These are phyloP conservation scores for Apis dorsata DNA, from an alignment of 1,140 invertebrate genomes.

Conservation along the genomic window DNA sequence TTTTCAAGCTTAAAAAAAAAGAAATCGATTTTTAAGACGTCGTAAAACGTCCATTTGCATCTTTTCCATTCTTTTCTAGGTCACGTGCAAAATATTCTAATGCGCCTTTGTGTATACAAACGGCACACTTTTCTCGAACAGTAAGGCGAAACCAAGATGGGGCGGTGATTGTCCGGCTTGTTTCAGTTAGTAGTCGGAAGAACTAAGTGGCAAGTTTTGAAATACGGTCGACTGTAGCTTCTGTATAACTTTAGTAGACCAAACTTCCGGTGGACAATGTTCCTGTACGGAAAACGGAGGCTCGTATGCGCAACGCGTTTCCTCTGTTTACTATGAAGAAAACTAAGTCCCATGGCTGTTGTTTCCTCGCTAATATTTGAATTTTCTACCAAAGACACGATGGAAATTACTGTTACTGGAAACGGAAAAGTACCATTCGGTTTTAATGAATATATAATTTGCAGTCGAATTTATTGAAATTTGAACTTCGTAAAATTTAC, in stretches of 20 bases:
- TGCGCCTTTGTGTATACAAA: conserved; percentile 39
- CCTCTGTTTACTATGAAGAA: conserved; percentile 37
- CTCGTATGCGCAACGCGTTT: conserved; percentile 26
- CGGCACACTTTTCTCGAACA: conserved; percentile 38
- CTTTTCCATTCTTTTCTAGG: conserved; percentile 31
- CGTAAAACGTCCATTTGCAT: not conserved
- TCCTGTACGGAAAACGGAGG: not conserved
- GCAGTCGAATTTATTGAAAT: not conserved
- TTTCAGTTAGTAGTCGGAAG: conserved; percentile 22
- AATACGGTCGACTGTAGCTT: conserved; percentile 58
- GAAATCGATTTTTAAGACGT: not conserved
- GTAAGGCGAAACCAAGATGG: not conserved
- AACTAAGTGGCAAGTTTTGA: conserved; percentile 72
- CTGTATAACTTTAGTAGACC: conserved; percentile 37
- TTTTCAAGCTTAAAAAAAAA: not conserved
- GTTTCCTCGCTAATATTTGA: conserved; percentile 38
- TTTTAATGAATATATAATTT: not conserved
- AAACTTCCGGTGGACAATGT: conserved; percentile 41
- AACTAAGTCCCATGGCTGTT: conserved; percentile 8
- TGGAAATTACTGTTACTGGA: not conserved
- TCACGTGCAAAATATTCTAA: conserved; percentile 56
- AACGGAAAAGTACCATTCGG: too few relatives aligned
- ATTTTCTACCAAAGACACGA: not conserved
- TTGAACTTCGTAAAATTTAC: too few relatives aligned
- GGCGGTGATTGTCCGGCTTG: conserved; percentile 49